These are phyloP conservation scores for Sciurus vulgaris DNA, from an alignment of 2,797 vertebrate genomes.

Conservation along the genomic window DNA sequence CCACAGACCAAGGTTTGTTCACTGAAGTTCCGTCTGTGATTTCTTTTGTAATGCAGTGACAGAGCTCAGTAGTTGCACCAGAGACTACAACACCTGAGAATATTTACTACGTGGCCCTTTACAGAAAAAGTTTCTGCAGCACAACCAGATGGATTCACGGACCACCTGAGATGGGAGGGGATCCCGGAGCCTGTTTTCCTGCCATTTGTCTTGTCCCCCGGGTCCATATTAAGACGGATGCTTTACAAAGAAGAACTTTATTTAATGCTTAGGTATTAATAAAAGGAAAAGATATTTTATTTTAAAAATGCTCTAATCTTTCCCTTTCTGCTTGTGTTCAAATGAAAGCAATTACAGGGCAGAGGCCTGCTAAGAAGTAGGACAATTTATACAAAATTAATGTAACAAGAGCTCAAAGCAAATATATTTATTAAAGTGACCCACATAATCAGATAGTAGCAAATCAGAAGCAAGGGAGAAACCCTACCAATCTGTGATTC, in stretches of 20 bases:
- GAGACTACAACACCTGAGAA: neutral
- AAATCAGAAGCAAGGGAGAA: constrained; percentile 33
- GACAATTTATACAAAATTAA: constrained; percentile 76
- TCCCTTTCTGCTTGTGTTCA: constrained; percentile 60
- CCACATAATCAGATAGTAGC: constrained; percentile 62
- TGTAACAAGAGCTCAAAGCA: constrained; percentile 79
- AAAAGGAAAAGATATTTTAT: constrained; percentile 32
- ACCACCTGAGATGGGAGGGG: neutral
- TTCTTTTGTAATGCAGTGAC: neutral
- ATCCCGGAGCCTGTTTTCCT: neutral
- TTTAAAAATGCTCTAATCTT: constrained; percentile 43
- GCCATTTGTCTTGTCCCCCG: neutral
- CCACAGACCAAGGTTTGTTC: neutral
- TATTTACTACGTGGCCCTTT: neutral
- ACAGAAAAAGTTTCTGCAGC: neutral
- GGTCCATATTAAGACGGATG: neutral
- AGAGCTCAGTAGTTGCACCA: neutral
- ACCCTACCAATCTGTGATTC: constrained; percentile 82
- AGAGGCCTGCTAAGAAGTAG: constrained; percentile 63
- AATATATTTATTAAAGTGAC: constrained; percentile 71
- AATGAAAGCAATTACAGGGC: constrained; percentile 66
- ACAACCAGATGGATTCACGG: neutral
- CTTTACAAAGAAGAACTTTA: neutral
- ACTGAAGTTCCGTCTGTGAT: neutral
- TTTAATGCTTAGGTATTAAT: constrained; percentile 24